Base-by-base conservation (phyloP, 2,797 vertebrate species). In the Lutjanus argentimaculatus region DNA sequence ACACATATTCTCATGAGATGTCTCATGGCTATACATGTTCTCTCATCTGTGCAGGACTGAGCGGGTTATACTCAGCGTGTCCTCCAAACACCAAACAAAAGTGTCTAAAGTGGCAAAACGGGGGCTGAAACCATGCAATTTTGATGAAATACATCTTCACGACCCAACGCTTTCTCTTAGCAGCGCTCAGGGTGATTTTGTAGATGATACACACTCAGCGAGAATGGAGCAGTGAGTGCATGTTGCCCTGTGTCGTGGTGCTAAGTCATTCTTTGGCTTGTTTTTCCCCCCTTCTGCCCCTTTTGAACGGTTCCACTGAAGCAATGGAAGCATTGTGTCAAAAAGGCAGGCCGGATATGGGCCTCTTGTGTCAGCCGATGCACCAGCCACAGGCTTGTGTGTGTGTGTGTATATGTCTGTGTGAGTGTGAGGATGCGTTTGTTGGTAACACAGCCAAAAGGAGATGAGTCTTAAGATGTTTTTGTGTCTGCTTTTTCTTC, bases 241-340 rank as follows among this genome's bases (percentile, higher is more conserved):
- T 53, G 67, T 80, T 67, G 19, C 63, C 84, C 77, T 13, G 55
- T 69, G 75, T 75, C 22, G 45, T 69, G 51, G 49, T 66, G 83
- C 80, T 59, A 81, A 87, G 80, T 90, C 76, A 85, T 79, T 73
- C 67, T 64, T 51, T 36, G 72, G 61, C 74, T 73, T 66, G 15
- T 22, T 69, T 36, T 63, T 25, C 1, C 52, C 36, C 22, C 19
- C 55, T 53, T 61, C 51, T 84, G 72, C 57, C 53, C 19, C 48
- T 49, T 86, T 88, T 89, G 69, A 93, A 85, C 68, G 21, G 43
- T 83, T 85, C 78, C 90, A 90, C 49, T 88, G 84, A 82, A 88
- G 90, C 91, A 92, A 91, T 87, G 74, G 90, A 89, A 40, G 84
- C 89, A 87, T 92, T 93, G 91, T 93, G 81, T 85, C 45, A 82